Conservation (phyloP, 2,797 vertebrate genomes). For the Sebastiscus tertius region DNA sequence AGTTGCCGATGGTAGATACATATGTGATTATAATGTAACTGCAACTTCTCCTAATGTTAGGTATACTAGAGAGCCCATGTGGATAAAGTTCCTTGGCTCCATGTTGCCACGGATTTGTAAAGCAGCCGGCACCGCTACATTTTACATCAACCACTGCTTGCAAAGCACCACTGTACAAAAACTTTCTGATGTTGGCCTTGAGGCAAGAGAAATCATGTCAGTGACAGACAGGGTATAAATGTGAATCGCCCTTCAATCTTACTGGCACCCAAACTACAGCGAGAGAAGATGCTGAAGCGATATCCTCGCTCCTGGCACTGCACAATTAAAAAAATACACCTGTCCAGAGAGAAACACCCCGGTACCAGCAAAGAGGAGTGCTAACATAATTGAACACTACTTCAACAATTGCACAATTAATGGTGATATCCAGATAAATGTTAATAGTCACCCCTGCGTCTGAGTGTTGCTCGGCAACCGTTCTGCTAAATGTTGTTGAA, state of each 20-base stretch:
- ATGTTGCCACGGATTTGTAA: no score
- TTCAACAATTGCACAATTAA: neutral
- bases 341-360: neutral
- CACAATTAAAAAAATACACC: neutral
- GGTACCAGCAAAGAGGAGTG: neutral
- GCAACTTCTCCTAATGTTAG: neutral
- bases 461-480: no score
- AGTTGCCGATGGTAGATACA: neutral
- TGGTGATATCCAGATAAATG: neutral
- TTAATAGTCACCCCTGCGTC: neutral
- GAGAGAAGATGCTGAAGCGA: neutral
- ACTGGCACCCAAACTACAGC: neutral
- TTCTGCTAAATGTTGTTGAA: neutral
- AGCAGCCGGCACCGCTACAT: no score
- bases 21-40: neutral
- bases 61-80: neutral
- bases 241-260: neutral
- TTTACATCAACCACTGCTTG: neutral
- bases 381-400: neutral
- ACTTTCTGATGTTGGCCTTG: neutral
- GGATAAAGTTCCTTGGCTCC: no score
- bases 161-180: neutral
- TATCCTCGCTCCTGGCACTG: neutral
- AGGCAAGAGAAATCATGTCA: neutral
- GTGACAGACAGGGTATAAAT: no score